Evolutionary conservation across 2,797 vertebrate genomes (phyloP), one percentile per base, ranked within the genome.

Genomic region (Gallinago stenura): DNA sequence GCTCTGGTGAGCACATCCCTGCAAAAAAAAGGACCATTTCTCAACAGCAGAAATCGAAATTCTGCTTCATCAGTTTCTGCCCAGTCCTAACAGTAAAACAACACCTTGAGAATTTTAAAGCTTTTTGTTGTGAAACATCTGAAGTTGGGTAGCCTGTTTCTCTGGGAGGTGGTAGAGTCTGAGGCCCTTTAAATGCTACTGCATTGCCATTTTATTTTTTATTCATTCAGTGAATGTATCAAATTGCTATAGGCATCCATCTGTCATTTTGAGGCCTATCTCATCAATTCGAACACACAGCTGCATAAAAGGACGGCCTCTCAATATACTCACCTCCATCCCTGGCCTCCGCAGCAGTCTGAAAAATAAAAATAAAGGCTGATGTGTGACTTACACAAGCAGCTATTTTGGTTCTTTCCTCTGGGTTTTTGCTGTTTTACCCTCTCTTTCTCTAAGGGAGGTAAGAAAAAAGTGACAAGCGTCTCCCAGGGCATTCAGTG

Each of bases 161-260:
- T 79, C 54, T 91, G 60, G 80, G 64, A 69, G 57, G 51, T 68
- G 37, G 60, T 45, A 15, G 76, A 83, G 62, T 89, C 83, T 0
- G 12, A 89, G 93, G 60, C 39, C 56, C 56, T 93, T 88, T 91
- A 94, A 96, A 96, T 91, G 70, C 89, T 53, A 57, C 62, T 73
- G 86, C 75, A 30, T 91, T 75, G 83, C 78, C 30, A 71, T 90
- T 91, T 80, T 93, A 90, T 96, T 93, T 96, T 89, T 96, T 94
- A 95, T 93, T 95, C 68, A 93, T 96, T 73, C 77, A 25, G 91
- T 45, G 86, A 92, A 73, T 82, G 85, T 92, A 93, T 92, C 88
- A 77, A 95, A 93, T 37, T 76, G 93, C 93, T 95, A 57, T 75
- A 84, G 96, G 90, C 91, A 70, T 56, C 73, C 57, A 92, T 94